phyloP scores from a whole-genome alignment of 37 sponge, comb jelly and placozoan genomes.

The Spongia lamella region DNA sequence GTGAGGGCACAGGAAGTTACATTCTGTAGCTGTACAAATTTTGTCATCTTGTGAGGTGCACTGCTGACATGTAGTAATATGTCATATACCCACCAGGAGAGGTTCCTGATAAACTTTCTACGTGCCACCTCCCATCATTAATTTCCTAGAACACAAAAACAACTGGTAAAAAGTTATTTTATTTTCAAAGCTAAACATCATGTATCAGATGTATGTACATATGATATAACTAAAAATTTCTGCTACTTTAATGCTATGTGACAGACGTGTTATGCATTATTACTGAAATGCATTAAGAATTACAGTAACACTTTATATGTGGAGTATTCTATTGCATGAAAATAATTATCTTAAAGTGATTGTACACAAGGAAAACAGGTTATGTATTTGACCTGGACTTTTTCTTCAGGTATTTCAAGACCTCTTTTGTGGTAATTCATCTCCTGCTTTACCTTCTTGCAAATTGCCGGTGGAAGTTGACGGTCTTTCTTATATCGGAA shows the following conservation, averaged over 20 bases:
- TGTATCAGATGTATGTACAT: too few relatives aligned
- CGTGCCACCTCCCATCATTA: slow-evolving; percentile 8
- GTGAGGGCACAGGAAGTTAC: slow-evolving; percentile 20
- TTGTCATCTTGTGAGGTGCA: too few relatives aligned
- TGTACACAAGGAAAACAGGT: background rate
- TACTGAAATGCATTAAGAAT: too few relatives aligned
- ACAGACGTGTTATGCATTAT: too few relatives aligned
- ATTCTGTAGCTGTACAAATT: background rate
- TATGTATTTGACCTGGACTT: background rate
- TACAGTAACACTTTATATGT: too few relatives aligned
- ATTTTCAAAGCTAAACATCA: too few relatives aligned
- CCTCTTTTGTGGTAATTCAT: slow-evolving; percentile 18
- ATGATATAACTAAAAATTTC: too few relatives aligned
- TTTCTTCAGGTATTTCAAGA: background rate
- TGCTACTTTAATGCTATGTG: too few relatives aligned
- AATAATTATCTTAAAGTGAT: too few relatives aligned
- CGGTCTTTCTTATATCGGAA: slow-evolving; percentile 19
- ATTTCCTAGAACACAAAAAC: background rate
- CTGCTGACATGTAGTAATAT: too few relatives aligned
- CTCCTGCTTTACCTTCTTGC: background rate
- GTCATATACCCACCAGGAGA: slow-evolving; percentile 10
- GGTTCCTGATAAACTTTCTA: slow-evolving; percentile 12
- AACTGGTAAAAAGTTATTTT: too few relatives aligned
- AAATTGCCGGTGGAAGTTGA: background rate
- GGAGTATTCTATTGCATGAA: too few relatives aligned